phyloP scores from a whole-genome alignment of 1,140 invertebrate genomes.

The Periplaneta americana region DNA sequence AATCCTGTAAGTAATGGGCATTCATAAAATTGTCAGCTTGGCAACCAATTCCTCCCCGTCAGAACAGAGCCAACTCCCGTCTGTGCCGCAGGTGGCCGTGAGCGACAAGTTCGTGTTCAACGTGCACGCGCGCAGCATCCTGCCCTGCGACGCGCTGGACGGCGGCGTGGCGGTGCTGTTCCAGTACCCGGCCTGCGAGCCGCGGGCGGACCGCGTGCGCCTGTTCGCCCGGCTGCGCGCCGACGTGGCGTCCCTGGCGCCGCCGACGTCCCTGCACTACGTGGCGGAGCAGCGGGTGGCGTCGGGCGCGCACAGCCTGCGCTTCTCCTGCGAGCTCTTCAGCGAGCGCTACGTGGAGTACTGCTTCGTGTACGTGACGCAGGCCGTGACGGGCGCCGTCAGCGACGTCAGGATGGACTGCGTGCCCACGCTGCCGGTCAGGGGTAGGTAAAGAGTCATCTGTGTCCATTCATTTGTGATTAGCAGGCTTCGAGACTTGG shows the following conservation, averaged over 20 bases:
- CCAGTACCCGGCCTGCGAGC: slow-evolving; percentile 73
- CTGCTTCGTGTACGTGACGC: slow-evolving; percentile 80
- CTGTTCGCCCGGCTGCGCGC: slow-evolving; percentile 62
- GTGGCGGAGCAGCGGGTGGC: slow-evolving; percentile 55
- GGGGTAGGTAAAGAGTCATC: slow-evolving; percentile 62
- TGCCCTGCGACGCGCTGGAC: slow-evolving; percentile 64
- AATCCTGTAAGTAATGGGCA: not conserved
- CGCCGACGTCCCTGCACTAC: slow-evolving; percentile 54
- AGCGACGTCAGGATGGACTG: slow-evolving; percentile 74
- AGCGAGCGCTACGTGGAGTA: slow-evolving; percentile 75
- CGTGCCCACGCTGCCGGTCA: slow-evolving; percentile 68
- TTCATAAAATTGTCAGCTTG: not conserved
- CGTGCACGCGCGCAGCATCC: slow-evolving; percentile 70
- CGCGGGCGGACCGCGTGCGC: slow-evolving; percentile 65
- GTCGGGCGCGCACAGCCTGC: slow-evolving; percentile 62
- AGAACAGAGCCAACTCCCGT: slow-evolving; percentile 21
- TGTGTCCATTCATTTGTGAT: no score
- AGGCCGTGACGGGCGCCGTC: slow-evolving; percentile 72
- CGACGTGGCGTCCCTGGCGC: slow-evolving; percentile 53
- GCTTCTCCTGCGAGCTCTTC: slow-evolving; percentile 77
- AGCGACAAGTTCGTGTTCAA: slow-evolving; percentile 75
- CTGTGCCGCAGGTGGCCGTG: slow-evolving; percentile 61
- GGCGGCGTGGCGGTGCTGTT: slow-evolving; percentile 67
- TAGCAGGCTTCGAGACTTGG: no score
- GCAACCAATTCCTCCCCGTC: not conserved